A percentile compares a stretch with the other conserved stretches of the same genome.
phyloP scores from a whole-genome alignment of 2,888 invertebrate species.

The Isotomurus palustris region DNA sequence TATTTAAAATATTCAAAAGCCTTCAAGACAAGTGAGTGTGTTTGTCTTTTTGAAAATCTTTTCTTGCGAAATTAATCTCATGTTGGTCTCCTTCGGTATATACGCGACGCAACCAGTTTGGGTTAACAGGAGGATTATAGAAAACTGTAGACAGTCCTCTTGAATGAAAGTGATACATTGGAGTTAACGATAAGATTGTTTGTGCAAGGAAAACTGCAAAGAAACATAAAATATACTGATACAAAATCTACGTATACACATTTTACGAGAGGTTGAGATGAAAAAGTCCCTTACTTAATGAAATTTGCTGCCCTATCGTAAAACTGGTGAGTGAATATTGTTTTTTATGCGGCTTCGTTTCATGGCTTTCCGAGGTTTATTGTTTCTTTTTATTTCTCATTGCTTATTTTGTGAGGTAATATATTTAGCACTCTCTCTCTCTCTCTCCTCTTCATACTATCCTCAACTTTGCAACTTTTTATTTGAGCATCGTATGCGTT shows the following conservation, averaged over 20 bases:
- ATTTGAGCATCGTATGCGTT: too few species aligned
- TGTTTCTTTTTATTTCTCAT: slow-evolving; percentile 3
- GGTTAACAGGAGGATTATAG: background rate
- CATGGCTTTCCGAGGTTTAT: background rate
- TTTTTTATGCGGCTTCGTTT: slow-evolving; percentile 6
- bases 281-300: too few species aligned
- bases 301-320: background rate
- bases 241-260: background rate
- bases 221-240: background rate
- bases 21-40: too few species aligned
- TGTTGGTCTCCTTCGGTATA: too few species aligned
- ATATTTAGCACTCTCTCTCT: background rate
- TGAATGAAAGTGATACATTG: background rate
- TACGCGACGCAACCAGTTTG: too few species aligned
- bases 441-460: too few species aligned
- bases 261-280: background rate
- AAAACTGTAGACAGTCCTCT: background rate
- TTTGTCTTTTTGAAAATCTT: too few species aligned
- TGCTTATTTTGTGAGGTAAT: background rate
- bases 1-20: too few species aligned
- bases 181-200: too few species aligned
- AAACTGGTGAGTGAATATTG: background rate
- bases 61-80: too few species aligned
- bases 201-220: background rate
- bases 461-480: too few species aligned